phyloP scores from a whole-genome alignment of 2,797 vertebrate species.

The Tapera naevia region DNA sequence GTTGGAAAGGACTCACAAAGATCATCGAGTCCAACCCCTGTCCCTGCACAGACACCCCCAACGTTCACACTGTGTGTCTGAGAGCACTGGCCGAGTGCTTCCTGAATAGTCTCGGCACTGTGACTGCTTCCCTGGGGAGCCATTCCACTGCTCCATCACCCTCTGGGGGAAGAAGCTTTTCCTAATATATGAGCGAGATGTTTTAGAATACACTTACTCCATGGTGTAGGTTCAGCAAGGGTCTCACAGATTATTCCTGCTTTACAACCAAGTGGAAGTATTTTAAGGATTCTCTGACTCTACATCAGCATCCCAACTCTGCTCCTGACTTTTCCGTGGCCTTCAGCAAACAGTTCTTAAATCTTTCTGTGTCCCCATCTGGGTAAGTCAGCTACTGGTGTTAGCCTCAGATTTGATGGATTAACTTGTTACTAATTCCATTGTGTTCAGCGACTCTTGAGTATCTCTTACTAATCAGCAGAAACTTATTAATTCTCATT shows the following conservation, averaged over 20 bases:
- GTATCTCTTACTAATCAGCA: constrained; percentile 48
- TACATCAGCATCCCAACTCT: background rate
- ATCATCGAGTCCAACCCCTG: no score
- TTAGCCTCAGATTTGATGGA: constrained; percentile 20
- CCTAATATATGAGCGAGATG: background rate
- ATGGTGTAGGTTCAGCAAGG: fast-evolving
- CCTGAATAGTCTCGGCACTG: no score
- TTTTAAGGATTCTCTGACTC: background rate
- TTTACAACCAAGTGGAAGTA: background rate
- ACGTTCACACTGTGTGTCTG: no score
- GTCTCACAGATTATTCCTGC: background rate
- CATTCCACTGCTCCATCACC: no score
- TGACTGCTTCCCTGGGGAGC: no score
- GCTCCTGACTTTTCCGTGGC: background rate
- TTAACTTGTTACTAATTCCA: constrained; percentile 30
- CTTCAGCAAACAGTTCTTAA: constrained; percentile 7
- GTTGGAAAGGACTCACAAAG: no score
- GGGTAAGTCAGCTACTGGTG: background rate
- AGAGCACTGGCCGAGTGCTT: no score
- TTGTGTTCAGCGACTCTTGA: background rate
- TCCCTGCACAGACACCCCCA: no score
- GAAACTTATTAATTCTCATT: constrained; percentile 60
- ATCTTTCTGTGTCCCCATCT: background rate
- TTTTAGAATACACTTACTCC: background rate
- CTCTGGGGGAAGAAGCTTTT: no score